phyloP scores from a whole-genome alignment of 2,888 invertebrate genomes.

The Choristoneura rosaceana region DNA sequence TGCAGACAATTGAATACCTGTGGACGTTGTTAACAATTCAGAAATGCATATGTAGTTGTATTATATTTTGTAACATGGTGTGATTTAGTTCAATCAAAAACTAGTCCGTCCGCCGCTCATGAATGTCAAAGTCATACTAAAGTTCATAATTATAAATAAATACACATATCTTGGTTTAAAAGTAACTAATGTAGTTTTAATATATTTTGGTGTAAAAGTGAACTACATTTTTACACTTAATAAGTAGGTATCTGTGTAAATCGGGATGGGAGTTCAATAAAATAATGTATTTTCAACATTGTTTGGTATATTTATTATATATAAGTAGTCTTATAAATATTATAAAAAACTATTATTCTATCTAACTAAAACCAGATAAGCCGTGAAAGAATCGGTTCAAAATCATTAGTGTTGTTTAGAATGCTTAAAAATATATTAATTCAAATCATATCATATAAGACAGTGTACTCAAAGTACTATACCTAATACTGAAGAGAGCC shows the following conservation, averaged over 20 bases:
- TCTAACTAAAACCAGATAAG: not conserved
- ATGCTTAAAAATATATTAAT: not conserved
- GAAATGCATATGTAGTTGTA: no score
- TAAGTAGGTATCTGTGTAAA: not conserved
- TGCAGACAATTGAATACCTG: conserved; percentile 24
- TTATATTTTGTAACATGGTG: no score
- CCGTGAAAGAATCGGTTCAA: not conserved
- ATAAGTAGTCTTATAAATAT: not conserved
- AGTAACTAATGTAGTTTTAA: not conserved
- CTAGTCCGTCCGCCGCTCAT: no score
- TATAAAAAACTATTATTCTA: not conserved
- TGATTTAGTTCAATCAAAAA: no score
- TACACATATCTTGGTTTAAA: not conserved
- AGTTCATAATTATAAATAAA: no score
- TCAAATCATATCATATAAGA: conserved; percentile 34
- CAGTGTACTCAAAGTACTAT: conserved; percentile 35
- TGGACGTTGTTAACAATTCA: not conserved
- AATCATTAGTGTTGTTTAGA: not conserved
- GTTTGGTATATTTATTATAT: conserved; percentile 5
- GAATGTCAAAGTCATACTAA: no score
- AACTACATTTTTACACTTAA: not conserved
- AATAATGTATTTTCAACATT: not conserved
- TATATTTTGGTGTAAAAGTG: not conserved
- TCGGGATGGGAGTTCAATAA: conserved; percentile 17
- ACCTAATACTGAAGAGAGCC: conserved; percentile 41